phyloP scores from a whole-genome alignment of 1,140 invertebrate genomes.

The Drosophila auraria region DNA sequence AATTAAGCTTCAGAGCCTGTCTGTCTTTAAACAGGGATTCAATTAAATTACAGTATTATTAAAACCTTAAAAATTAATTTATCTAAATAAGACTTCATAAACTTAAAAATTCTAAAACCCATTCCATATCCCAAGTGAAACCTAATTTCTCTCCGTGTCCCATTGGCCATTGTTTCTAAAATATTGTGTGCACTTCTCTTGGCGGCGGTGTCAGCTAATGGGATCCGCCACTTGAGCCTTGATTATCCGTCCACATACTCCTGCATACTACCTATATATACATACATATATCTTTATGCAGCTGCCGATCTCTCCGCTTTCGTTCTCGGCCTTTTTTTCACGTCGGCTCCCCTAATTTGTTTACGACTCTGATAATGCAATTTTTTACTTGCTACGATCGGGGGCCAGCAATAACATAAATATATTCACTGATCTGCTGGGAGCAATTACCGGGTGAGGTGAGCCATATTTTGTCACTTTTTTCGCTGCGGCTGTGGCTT shows the following conservation, averaged over 20 bases:
- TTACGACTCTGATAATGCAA: slow-evolving; percentile 79
- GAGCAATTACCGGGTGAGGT: slow-evolving; percentile 77
- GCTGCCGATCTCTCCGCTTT: slow-evolving; percentile 35
- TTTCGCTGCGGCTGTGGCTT: slow-evolving; percentile 2
- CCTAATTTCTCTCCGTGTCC: slow-evolving; percentile 10
- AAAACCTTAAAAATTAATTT: too few species aligned
- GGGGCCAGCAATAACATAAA: slow-evolving; percentile 73
- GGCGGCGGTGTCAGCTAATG: slow-evolving; percentile 74
- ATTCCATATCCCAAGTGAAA: neutral
- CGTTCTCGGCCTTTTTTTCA: slow-evolving; percentile 27
- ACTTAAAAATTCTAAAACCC: neutral
- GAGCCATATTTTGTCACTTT: slow-evolving; percentile 82
- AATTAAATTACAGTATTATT: too few species aligned
- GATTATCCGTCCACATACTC: slow-evolving; percentile 43
- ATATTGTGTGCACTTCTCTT: slow-evolving; percentile 67
- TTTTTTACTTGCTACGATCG: slow-evolving; percentile 67
- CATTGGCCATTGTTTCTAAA: slow-evolving; percentile 73
- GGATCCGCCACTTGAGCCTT: slow-evolving; percentile 75
- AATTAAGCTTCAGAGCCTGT: too few species aligned
- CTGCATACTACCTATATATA: too few species aligned
- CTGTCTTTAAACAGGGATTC: too few species aligned
- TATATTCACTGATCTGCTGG: slow-evolving; percentile 78
- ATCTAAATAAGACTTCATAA: neutral
- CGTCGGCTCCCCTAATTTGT: slow-evolving; percentile 68
- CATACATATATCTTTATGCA: slow-evolving; percentile 8